These are phyloP conservation scores for Calycopis cecrops DNA, from an alignment of 1,140 invertebrate species.

Conservation along the genomic window DNA sequence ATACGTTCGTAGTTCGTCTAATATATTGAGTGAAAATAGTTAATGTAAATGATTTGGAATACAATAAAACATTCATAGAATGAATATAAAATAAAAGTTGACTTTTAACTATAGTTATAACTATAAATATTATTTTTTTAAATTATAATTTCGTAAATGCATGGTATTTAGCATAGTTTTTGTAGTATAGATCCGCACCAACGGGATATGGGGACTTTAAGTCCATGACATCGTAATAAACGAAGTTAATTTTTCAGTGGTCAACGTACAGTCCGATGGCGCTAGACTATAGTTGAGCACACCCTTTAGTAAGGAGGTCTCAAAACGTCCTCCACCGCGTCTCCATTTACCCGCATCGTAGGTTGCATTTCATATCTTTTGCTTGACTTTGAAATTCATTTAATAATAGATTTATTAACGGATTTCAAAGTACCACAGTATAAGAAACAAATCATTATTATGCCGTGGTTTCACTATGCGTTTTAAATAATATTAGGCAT, in stretches of 20 bases:
- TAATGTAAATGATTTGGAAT: neutral
- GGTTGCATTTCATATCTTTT: constrained; percentile 63
- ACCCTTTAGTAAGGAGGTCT: constrained; percentile 50
- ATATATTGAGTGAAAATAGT: neutral
- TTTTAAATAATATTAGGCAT: too few species aligned
- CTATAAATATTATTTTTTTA: neutral
- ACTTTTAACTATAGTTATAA: too few species aligned
- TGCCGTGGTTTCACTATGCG: too few species aligned
- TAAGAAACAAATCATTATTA: neutral
- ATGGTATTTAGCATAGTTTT: constrained; percentile 3
- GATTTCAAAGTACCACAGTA: constrained; percentile 8
- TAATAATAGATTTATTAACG: constrained; percentile 7
- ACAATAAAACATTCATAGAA: neutral
- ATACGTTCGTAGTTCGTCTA: constrained; percentile 8
- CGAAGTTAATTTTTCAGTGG: constrained; percentile 67
- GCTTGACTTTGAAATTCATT: constrained; percentile 30
- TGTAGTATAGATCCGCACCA: constrained; percentile 39
- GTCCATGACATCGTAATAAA: constrained; percentile 47
- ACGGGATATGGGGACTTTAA: constrained; percentile 45
- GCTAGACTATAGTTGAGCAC: constrained; percentile 61
- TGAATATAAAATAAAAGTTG: too few species aligned
- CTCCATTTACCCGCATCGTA: constrained; percentile 63
- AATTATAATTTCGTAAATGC: constrained; percentile 19
- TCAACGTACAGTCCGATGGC: constrained; percentile 62
- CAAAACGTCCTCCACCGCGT: constrained; percentile 59